Conservation (phyloP, 1,140 invertebrate species). For the Elysia chlorotica region DNA sequence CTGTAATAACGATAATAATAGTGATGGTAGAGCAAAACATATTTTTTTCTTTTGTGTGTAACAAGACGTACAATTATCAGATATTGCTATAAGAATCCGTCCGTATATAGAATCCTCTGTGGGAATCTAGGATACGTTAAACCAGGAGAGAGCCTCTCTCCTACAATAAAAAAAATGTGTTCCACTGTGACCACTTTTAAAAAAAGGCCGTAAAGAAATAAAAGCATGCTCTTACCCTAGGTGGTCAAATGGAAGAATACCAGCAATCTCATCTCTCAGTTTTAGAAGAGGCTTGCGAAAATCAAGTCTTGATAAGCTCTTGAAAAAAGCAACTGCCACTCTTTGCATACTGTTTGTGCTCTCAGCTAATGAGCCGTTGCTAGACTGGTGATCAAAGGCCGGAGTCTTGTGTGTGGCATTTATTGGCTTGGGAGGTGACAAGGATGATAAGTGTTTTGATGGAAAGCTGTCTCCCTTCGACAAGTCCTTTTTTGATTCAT, state of each 20-base stretch:
- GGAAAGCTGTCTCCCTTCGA: neutral
- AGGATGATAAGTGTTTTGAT: neutral
- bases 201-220: neutral
- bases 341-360: conserved; percentile 1
- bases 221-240: conserved; percentile 10
- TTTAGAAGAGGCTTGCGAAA: neutral
- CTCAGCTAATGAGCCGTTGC: neutral
- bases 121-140: no score
- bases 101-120: no score
- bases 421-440: neutral
- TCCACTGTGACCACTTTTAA: neutral
- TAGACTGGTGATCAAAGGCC: no score
- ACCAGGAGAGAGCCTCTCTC: no score
- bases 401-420: no score
- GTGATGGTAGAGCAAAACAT: no score
- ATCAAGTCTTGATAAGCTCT: conserved; percentile 1
- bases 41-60: no score
- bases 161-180: no score
- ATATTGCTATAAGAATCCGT: no score
- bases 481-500: neutral
- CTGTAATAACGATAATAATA: no score
- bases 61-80: no score
- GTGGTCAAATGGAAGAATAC: conserved; percentile 10
- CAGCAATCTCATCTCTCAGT: conserved; percentile 5
- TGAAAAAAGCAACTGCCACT: conserved; percentile 11